These are phyloP conservation scores for Zingel zingel DNA, from an alignment of 2,113 vertebrate genomes.

Conservation along the genomic window DNA sequence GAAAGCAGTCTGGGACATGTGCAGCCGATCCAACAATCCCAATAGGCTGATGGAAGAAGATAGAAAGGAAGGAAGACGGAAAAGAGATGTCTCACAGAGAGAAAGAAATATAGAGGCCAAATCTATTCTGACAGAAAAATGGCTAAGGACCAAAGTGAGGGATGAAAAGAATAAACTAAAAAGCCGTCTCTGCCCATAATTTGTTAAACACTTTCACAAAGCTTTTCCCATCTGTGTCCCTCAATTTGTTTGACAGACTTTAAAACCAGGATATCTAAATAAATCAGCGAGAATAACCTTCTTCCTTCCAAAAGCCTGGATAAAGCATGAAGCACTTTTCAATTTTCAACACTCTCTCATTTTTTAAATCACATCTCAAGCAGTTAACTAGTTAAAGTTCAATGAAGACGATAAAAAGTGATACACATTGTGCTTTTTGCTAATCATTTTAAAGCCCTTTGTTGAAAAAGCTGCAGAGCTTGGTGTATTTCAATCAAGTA, in stretches of 20 bases:
- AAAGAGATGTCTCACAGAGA: constrained; percentile 50
- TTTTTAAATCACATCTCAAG: constrained; percentile 26
- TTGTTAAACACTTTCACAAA: constrained; percentile 72
- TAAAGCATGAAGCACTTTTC: constrained; percentile 24
- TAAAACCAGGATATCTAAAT: constrained; percentile 60
- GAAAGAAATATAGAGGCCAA: constrained; percentile 58
- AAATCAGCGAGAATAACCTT: constrained; percentile 46
- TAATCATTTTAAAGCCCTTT: not conserved
- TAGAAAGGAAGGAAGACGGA: constrained; percentile 48
- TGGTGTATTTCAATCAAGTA: no score
- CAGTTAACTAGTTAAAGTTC: not conserved
- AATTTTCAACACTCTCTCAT: constrained; percentile 10
- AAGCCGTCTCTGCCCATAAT: constrained; percentile 62
- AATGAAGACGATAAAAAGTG: not conserved
- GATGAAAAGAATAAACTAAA: constrained; percentile 58
- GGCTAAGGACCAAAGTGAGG: constrained; percentile 59
- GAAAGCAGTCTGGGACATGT: constrained; percentile 77
- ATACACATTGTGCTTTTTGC: not conserved
- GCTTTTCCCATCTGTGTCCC: constrained; percentile 58
- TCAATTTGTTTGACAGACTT: constrained; percentile 73
- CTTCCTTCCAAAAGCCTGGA: constrained; percentile 14
- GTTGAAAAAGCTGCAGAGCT: not conserved
- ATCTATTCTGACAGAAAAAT: constrained; percentile 67
- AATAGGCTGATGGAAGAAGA: constrained; percentile 62
- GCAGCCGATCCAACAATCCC: constrained; percentile 69